These are phyloP conservation scores for Falco novaeseelandiae DNA, from an alignment of 2,797 vertebrate species.

Conservation along the genomic window DNA sequence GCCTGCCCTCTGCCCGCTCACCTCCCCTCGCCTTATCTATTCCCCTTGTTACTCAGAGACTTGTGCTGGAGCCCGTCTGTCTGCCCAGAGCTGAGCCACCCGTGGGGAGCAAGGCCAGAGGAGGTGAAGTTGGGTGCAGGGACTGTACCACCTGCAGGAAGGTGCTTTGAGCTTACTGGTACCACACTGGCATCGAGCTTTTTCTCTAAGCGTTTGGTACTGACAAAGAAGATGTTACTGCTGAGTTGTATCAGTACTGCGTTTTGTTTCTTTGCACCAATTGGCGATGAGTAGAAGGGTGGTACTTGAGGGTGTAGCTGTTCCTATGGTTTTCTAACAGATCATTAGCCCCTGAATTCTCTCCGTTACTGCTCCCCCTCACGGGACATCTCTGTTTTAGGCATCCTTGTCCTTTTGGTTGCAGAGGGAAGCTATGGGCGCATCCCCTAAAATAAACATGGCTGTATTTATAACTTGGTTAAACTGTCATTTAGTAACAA, in stretches of 20 bases:
- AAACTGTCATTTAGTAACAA: neutral
- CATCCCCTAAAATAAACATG: neutral
- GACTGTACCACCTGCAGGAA: neutral
- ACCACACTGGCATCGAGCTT: neutral
- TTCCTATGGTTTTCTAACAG: neutral
- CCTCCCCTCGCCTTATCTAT: neutral
- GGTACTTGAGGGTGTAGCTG: neutral
- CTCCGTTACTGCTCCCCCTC: neutral
- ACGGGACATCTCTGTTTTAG: neutral
- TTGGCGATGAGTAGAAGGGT: neutral
- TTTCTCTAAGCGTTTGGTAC: neutral
- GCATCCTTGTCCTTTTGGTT: neutral
- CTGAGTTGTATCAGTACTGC: neutral
- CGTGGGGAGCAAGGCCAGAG: rapidly evolving
- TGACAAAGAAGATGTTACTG: neutral
- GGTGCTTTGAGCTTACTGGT: neutral
- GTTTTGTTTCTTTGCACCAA: neutral
- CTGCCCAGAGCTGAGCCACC: neutral
- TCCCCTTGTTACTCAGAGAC: neutral
- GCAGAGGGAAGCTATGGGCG: neutral
- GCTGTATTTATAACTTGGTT: neutral
- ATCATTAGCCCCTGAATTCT: neutral
- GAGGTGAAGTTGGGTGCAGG: rapidly evolving
- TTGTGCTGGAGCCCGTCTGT: neutral
- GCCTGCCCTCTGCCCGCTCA: neutral